Percentiles rank a stretch among this genome's conserved stretches.
phyloP scores from a whole-genome alignment of 2,797 vertebrate species.

The Adelosebastes latens region DNA sequence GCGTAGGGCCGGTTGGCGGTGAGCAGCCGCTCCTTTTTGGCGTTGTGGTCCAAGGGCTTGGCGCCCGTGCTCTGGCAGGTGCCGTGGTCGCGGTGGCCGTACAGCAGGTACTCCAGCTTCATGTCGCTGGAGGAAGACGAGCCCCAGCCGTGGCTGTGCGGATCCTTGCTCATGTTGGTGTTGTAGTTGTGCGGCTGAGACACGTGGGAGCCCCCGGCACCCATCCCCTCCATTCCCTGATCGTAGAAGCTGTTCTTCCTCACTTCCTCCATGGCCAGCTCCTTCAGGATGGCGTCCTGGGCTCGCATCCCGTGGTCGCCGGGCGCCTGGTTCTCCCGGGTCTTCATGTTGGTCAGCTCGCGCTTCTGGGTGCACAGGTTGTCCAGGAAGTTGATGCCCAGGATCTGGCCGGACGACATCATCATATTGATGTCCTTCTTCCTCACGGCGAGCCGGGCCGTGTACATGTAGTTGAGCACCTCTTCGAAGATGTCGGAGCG shows the following conservation, averaged over 20 bases:
- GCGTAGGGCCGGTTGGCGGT: constrained; percentile 95
- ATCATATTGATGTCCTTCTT: constrained; percentile 97
- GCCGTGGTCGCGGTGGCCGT: constrained; percentile 93
- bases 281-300: constrained; percentile 95
- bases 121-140: constrained; percentile 89
- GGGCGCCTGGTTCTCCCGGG: constrained; percentile 90
- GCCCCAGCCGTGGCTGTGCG: constrained; percentile 93
- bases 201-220: constrained; percentile 90
- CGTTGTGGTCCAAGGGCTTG: constrained; percentile 89
- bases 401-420: constrained; percentile 96
- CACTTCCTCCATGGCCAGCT: constrained; percentile 94
- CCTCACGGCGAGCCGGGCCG: constrained; percentile 92
- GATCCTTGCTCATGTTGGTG: constrained; percentile 92
- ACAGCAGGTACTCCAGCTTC: constrained; percentile 96
- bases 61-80: constrained; percentile 90
- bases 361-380: constrained; percentile 96
- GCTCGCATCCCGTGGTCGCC: constrained; percentile 93
- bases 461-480: constrained; percentile 98
- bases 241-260: constrained; percentile 96
- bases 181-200: constrained; percentile 91
- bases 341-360: constrained; percentile 92
- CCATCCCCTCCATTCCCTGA: constrained; percentile 93
- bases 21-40: constrained; percentile 96
- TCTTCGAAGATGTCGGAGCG: constrained; percentile 96
- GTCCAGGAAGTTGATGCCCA: constrained; percentile 95